A percentile compares a stretch with the other conserved stretches of the same genome.
These are phyloP conservation scores for Conus canariensis DNA, from an alignment of 2,888 invertebrate genomes.

Conservation along the genomic window DNA sequence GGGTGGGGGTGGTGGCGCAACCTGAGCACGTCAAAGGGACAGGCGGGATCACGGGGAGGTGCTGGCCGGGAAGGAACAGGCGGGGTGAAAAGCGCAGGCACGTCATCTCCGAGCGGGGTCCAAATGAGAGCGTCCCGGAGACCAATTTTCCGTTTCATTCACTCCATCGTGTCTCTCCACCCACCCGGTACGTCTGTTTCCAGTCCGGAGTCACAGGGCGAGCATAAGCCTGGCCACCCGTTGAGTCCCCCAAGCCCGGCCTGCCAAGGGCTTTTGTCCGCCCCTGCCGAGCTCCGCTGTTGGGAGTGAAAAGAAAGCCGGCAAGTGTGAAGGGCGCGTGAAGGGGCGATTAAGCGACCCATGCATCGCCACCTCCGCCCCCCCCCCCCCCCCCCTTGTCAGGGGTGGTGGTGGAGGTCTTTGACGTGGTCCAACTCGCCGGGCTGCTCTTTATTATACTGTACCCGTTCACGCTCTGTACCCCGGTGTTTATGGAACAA, in stretches of 20 bases:
- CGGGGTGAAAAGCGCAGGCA: slow-evolving; percentile 5
- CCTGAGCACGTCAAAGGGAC: not conserved
- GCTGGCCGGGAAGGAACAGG: slow-evolving; percentile 7
- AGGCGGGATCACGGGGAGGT: not conserved
- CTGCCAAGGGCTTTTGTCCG: not conserved
- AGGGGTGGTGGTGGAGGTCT: not conserved
- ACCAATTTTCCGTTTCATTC: slow-evolving; percentile 33
- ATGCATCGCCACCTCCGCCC: slow-evolving; percentile 30
- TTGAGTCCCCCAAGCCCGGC: not conserved
- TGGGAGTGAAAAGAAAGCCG: slow-evolving; percentile 29
- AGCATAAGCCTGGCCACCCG: slow-evolving; percentile 26
- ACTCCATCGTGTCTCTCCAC: slow-evolving; percentile 17
- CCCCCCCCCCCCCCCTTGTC: not conserved
- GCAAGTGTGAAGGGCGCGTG: slow-evolving; percentile 26
- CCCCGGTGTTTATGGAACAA: slow-evolving; percentile 27
- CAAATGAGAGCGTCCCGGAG: slow-evolving; percentile 25
- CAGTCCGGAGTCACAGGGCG: slow-evolving; percentile 17
- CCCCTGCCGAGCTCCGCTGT: slow-evolving; percentile 12
- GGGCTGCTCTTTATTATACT: slow-evolving; percentile 22
- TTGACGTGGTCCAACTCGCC: not conserved
- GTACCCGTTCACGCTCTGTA: slow-evolving; percentile 20
- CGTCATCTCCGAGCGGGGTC: not conserved
- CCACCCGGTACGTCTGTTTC: slow-evolving; percentile 24
- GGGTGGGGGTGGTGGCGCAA: slow-evolving; percentile 21
- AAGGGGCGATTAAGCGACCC: slow-evolving; percentile 7